These are phyloP conservation scores for Diabrotica virgifera DNA, from an alignment of 1,140 invertebrate species.

Conservation along the genomic window DNA sequence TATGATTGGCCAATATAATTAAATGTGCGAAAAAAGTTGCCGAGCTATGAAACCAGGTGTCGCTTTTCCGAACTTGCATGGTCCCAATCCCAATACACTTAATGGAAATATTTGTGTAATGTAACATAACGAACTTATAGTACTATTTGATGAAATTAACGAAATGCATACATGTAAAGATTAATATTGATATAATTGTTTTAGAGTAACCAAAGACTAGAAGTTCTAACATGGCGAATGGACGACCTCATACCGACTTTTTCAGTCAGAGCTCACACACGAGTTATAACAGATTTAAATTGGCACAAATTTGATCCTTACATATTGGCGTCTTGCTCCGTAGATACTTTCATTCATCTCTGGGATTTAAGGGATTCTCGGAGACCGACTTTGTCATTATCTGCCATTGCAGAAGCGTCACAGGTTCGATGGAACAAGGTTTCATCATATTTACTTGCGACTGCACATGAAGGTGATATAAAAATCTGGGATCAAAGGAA, in stretches of 20 bases:
- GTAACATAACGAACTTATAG: too few relatives aligned
- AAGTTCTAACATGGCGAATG: constrained; percentile 73
- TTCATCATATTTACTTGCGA: constrained; percentile 79
- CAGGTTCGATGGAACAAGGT: constrained; percentile 93
- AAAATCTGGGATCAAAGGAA: constrained; percentile 94
- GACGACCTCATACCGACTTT: constrained; percentile 66
- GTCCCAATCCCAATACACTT: too few relatives aligned
- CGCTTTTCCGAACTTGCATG: too few relatives aligned
- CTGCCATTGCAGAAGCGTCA: constrained; percentile 81
- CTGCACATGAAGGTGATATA: constrained; percentile 92
- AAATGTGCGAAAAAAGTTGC: too few relatives aligned
- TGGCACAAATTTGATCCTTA: constrained; percentile 91
- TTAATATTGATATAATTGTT: constrained; percentile 26
- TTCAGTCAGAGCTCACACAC: constrained; percentile 79
- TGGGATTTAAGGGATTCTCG: constrained; percentile 88
- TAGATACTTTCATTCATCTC: constrained; percentile 89
- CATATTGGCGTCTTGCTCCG: constrained; percentile 86
- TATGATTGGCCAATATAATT: too few relatives aligned
- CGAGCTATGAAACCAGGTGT: too few relatives aligned
- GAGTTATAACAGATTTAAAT: constrained; percentile 88
- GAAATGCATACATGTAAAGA: too few relatives aligned
- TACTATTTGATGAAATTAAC: too few relatives aligned
- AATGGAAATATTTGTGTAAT: too few relatives aligned
- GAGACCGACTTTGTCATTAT: constrained; percentile 76
- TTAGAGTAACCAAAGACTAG: constrained; percentile 80